Conservation (phyloP, 2,113 vertebrate species). For the Eolophus roseicapilla region DNA sequence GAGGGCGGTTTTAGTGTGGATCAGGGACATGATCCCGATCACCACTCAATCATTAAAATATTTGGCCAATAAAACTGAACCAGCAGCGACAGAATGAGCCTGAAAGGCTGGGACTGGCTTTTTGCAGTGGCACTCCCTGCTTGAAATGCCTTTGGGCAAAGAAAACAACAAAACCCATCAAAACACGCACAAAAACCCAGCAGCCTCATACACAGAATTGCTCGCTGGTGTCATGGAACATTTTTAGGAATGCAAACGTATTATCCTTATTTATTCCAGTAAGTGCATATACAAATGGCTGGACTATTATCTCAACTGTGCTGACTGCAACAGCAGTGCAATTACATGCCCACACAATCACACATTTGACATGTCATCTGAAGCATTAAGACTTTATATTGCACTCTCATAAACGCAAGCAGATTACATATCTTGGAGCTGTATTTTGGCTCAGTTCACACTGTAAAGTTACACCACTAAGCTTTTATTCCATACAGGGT, state of each 20-base stretch:
- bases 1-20: background rate
- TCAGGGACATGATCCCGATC: background rate
- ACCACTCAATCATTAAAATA: background rate
- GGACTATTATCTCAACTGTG: background rate
- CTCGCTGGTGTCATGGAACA: background rate
- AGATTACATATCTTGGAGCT: constrained; percentile 21
- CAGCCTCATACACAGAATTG: background rate
- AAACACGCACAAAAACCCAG: background rate
- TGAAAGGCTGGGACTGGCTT: background rate
- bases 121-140: background rate
- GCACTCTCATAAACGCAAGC: background rate
- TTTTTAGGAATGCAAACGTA: background rate
- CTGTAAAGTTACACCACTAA: background rate
- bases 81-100: background rate
- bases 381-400: background rate
- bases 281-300: background rate
- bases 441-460: background rate
- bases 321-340: background rate
- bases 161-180: background rate
- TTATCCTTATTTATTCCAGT: background rate
- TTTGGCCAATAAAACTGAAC: background rate
- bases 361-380: background rate
- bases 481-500: background rate
- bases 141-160: background rate
- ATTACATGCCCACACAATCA: background rate